Percentiles rank a stretch among this genome's conserved stretches.
Evolutionary conservation across 2,888 invertebrate species (phyloP).

Genomic region (Clanis bilineata): DNA sequence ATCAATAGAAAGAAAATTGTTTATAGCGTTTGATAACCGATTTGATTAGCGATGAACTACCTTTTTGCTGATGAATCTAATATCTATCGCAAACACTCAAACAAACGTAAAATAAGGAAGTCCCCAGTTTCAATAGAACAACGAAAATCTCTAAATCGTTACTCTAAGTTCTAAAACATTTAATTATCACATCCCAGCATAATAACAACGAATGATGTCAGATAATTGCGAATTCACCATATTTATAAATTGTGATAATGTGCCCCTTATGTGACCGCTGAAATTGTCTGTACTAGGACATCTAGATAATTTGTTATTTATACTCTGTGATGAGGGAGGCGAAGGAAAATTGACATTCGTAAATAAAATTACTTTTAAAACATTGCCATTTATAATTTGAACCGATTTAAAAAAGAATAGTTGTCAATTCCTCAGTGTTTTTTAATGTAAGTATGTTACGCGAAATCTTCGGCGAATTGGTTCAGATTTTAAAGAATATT

Average conservation of each 20-base stretch:
- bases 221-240: constrained; percentile 14
- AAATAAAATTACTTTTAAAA: no score
- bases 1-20: background rate
- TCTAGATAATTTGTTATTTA: constrained; percentile 12
- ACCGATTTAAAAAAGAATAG: no score
- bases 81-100: background rate
- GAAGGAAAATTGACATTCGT: background rate
- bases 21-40: background rate
- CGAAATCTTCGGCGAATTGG: no score
- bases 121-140: background rate
- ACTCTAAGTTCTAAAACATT: constrained; percentile 3
- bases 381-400: no score
- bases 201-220: constrained; percentile 13
- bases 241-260: constrained; percentile 10
- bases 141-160: background rate
- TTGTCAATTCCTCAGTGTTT: no score
- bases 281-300: background rate
- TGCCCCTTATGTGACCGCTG: constrained; percentile 4
- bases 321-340: background rate
- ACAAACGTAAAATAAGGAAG: background rate
- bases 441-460: no score
- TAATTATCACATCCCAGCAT: constrained; percentile 9
- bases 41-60: background rate
- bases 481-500: no score
- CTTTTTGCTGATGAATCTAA: background rate